Conservation (phyloP, 2,113 vertebrate genomes). For the Argyrosomus japonicus region DNA sequence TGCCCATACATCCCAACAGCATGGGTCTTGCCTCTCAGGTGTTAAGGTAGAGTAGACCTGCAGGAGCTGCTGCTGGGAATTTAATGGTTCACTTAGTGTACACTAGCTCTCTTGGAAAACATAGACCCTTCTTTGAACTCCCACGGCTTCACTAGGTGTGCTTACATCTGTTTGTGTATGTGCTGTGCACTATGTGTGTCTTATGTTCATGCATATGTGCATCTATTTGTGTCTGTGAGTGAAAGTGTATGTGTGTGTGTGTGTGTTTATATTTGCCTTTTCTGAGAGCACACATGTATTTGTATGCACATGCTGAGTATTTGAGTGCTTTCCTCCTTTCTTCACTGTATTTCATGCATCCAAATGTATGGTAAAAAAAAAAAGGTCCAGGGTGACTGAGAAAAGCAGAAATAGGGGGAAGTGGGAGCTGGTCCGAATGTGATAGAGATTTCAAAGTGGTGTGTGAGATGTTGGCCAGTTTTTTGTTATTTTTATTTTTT, state of each 20-base stretch:
- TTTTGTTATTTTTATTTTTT: constrained; percentile 49
- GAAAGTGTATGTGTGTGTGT: neutral
- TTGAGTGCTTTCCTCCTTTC: constrained; percentile 42
- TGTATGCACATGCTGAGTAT: constrained; percentile 49
- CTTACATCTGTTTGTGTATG: constrained; percentile 35
- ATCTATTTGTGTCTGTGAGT: constrained; percentile 33
- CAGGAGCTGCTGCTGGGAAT: constrained; percentile 50
- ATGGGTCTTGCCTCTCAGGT: constrained; percentile 48
- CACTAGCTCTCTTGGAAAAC: constrained; percentile 40
- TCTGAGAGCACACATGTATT: constrained; percentile 27
- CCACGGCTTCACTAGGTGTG: constrained; percentile 44
- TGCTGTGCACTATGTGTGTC: neutral
- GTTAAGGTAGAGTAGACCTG: constrained; percentile 40
- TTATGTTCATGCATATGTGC: constrained; percentile 28
- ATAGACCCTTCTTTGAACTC: constrained; percentile 60
- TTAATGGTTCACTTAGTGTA: constrained; percentile 53
- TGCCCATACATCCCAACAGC: constrained; percentile 15
- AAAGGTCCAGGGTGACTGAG: constrained; percentile 37
- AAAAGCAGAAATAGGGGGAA: constrained; percentile 46
- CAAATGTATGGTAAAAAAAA: constrained; percentile 53
- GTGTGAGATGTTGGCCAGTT: constrained; percentile 64
- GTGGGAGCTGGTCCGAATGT: constrained; percentile 46
- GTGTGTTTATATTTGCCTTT: constrained; percentile 14
- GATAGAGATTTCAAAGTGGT: constrained; percentile 70
- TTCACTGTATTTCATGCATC: constrained; percentile 55